Base-by-base conservation (phyloP, 2,797 vertebrate species). In the Pseudotriccus pelzelni region DNA sequence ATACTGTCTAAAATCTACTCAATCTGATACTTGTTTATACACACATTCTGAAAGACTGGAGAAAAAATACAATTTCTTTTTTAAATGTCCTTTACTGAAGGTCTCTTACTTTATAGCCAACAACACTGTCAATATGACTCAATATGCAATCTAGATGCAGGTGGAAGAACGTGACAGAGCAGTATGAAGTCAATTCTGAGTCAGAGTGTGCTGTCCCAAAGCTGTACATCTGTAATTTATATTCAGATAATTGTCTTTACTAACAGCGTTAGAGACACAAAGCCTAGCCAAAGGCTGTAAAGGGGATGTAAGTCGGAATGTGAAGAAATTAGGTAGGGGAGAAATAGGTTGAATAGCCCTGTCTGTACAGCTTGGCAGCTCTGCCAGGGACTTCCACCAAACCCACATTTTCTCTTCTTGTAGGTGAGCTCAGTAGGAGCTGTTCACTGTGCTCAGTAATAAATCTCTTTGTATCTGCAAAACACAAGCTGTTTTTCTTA, bases 251-350 rank as follows among this genome's bases (percentile, higher is more conserved):
- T 88, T 95, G 83, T 76, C 93, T 91, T 91, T 88, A 60, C 87
- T 86, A 91, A 93, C 85, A 96, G 83, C 82, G 91, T 88, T 79
- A 93, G 84, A 96, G 96, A 96, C 89, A 94, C 59, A 90, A 94
- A 95, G 70, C 85, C 89, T 83, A 84, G 95, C 79, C 96, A 96
- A 94, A 86, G 84, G 89, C 87, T 93, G 60, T 81, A 94, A 94
- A 93, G 72, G 52, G 68, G 64, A 90, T 34, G 18, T 66, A 94
- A 94, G 67, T 50, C 63, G 74, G 63, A 94, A 79, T 16, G 37
- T 3, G 63, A 90, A 91, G 73, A 77, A 76, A 41, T 36, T 76
- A 74, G 52, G 55, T 3, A 2, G 41, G 10, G 27, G 32, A 91
- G 76, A 84, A 94, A 88, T 7, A 64, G 53, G 34, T 56, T 90